Conservation (phyloP, 2,113 vertebrate species). For the Thunnus thynnus region DNA sequence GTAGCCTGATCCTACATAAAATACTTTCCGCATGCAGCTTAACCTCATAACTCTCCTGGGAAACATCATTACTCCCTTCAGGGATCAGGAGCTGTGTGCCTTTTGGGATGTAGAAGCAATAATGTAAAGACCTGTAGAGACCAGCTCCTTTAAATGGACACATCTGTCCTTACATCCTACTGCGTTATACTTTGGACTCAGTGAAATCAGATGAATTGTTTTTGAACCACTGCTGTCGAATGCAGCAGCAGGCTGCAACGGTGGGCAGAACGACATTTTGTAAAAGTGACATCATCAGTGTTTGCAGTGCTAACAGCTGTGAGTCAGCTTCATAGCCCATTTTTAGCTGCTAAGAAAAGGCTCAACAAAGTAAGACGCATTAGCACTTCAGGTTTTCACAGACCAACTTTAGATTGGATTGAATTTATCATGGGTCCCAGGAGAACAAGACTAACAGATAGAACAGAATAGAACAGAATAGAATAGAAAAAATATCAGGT, state of each 20-base stretch:
- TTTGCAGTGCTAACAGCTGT: not conserved
- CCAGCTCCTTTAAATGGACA: not conserved
- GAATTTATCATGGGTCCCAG: not conserved
- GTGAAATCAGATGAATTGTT: not conserved
- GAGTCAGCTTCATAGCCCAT: not conserved
- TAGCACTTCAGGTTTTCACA: no score
- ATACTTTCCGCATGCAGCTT: not conserved
- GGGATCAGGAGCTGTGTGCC: not conserved
- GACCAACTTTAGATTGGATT: not conserved
- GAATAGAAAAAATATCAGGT: no score
- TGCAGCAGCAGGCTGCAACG: not conserved
- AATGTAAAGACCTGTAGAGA: not conserved
- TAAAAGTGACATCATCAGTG: conserved; percentile 2
- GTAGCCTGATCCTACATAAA: not conserved
- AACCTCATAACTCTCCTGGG: not conserved
- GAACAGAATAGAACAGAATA: no score
- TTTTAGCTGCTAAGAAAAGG: not conserved
- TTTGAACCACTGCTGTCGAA: not conserved
- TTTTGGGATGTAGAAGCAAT: not conserved
- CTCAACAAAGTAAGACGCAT: no score
- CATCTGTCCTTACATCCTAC: not conserved
- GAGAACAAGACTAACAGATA: not conserved
- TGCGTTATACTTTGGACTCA: no score
- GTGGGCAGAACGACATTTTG: not conserved
- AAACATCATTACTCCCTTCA: not conserved